These are phyloP conservation scores for Corythornis madagascariensis DNA, from an alignment of 2,113 vertebrate species.

Conservation along the genomic window DNA sequence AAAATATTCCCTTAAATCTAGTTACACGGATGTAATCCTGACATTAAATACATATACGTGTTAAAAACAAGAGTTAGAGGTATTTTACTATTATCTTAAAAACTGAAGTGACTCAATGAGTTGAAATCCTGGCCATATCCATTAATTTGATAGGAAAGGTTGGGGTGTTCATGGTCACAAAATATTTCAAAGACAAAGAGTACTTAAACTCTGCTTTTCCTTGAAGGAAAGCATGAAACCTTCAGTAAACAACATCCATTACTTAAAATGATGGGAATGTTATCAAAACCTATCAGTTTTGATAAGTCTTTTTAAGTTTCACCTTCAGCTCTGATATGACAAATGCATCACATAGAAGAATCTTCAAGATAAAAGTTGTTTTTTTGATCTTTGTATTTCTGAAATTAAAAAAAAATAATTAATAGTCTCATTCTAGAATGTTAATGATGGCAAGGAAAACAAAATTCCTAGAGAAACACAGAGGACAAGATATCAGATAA, in stretches of 20 bases:
- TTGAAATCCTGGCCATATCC: not conserved
- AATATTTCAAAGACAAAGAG: not conserved
- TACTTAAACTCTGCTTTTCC: not conserved
- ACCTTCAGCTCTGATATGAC: not conserved
- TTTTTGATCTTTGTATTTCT: not conserved
- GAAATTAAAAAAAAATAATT: not conserved
- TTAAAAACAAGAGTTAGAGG: fast-evolving
- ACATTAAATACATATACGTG: not conserved
- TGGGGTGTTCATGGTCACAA: not conserved
- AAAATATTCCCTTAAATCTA: not conserved
- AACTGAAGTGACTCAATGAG: not conserved
- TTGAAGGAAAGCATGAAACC: not conserved
- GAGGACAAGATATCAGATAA: not conserved
- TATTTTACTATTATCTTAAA: not conserved
- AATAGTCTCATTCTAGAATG: not conserved
- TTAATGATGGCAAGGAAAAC: not conserved
- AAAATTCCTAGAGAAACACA: not conserved
- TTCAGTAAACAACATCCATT: not conserved
- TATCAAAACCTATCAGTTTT: not conserved
- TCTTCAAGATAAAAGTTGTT: not conserved
- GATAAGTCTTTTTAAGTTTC: not conserved
- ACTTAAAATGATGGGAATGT: not conserved
- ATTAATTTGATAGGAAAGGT: not conserved
- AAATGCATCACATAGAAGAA: not conserved
- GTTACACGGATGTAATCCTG: not conserved